Evolutionary conservation across 2,797 vertebrate genomes (phyloP).

Genomic region (Rhyacichthys aspro): DNA sequence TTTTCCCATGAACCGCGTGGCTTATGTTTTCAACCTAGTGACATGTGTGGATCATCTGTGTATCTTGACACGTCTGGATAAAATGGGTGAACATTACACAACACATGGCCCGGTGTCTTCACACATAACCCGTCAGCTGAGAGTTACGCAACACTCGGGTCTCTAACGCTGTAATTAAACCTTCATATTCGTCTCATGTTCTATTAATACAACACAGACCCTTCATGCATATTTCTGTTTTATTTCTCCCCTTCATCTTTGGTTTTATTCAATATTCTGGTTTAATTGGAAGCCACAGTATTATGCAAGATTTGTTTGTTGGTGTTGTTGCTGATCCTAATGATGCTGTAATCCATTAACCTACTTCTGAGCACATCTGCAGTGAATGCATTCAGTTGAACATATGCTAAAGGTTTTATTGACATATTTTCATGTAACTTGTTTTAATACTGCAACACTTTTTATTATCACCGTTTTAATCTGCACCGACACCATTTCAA

Average conservation of each 20-base stretch:
- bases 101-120: background rate
- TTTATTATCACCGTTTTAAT: background rate
- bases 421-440: background rate
- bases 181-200: too few relatives aligned
- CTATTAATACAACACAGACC: too few relatives aligned
- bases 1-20: too few relatives aligned
- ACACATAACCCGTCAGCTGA: background rate
- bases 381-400: background rate
- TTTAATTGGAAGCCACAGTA: background rate
- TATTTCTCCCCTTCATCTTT: background rate
- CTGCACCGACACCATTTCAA: background rate
- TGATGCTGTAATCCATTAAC: background rate
- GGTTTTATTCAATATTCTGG: background rate
- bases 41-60: too few relatives aligned
- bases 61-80: too few relatives aligned
- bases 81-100: background rate
- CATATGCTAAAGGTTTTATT: constrained; percentile 1
- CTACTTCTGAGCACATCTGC: too few relatives aligned
- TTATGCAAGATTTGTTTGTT: constrained; percentile 1
- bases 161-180: too few relatives aligned
- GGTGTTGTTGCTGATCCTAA: background rate
- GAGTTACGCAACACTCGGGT: background rate
- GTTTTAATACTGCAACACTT: background rate
- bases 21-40: too few relatives aligned
- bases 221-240: too few relatives aligned